Base-by-base conservation (phyloP, 2,113 vertebrate genomes). In the Spermophilus dauricus region DNA sequence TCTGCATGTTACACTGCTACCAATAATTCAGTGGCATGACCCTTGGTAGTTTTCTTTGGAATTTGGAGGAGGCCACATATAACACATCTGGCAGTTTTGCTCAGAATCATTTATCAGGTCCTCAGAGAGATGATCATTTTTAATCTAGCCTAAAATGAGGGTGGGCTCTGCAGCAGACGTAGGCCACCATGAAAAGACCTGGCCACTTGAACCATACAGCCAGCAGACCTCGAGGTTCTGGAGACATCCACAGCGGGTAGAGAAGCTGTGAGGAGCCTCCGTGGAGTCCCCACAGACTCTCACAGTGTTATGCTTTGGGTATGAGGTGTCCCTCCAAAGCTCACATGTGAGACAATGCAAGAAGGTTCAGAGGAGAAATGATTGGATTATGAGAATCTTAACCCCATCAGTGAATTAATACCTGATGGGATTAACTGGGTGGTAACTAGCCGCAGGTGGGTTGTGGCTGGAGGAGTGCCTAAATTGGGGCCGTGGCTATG, bases 31-130 rank as follows among this genome's bases (percentile, higher is more conserved):
- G 75, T 30, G n/a, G 34, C 30, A 53, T 4, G 61, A 10, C 5
- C n/a, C 11, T 53, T 24, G 11, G 8, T 16, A 61, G 4, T 13
- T 24, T 53, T 69, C 84, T 92, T 20, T 88, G 42, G 12, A 26
- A 56, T 72, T n/a, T 94, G 56, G 39, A 65, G 39, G 48, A 7
- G 32, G 32, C 13, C 45, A 8, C 42, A 9, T 11, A 22, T 8
- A 9, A 2, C 65, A 81, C 0, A 63, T 9, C 22, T 16, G 56
- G 11, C 5, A 28, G 24, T 3, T 12, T 56, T n/a, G 22, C 78
- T 82, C 10, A 5, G 58, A 86, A 12, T 16, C 5, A 0, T 61
- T 48, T 63, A 37, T 18, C 0, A 0, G 20, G 17, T 16, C 61
- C 70, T 78, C 13, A 17, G 34, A 73, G 53, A 39, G 4, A 11